A percentile compares a stretch with the other conserved stretches of the same genome.
These are phyloP conservation scores for Fundulus diaphanus DNA, from an alignment of 2,797 vertebrate genomes.

Conservation along the genomic window DNA sequence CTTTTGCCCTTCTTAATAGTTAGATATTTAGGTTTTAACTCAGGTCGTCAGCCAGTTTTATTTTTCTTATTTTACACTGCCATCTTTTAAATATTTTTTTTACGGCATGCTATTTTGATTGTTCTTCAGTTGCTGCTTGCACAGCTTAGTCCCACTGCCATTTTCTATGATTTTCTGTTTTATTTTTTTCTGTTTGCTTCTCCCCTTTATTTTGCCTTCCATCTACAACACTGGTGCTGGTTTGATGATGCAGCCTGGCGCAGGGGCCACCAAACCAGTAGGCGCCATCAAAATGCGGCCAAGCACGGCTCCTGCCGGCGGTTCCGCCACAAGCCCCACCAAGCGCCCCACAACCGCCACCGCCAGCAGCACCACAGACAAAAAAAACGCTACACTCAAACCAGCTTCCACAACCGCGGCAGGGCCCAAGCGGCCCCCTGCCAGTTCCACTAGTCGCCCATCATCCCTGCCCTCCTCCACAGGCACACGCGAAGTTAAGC, in stretches of 20 bases:
- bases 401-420: not conserved
- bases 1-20: not conserved
- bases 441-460: not conserved
- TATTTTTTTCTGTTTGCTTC: not conserved
- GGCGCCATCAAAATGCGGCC: not conserved
- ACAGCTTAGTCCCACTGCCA: not conserved
- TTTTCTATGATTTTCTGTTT: not conserved
- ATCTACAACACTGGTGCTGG: not conserved
- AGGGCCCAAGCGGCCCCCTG: not conserved
- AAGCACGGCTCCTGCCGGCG: not conserved
- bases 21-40: not conserved
- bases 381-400: not conserved
- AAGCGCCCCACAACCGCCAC: conserved; percentile 3
- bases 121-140: not conserved
- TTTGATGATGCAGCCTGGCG: not conserved
- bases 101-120: not conserved
- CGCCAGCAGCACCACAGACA: not conserved
- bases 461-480: not conserved
- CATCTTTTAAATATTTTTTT: not conserved
- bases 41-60: not conserved
- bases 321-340: not conserved
- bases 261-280: not conserved
- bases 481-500: conserved; percentile 2
- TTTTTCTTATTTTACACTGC: not conserved
- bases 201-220: not conserved